Conservation (phyloP, 2,888 invertebrate genomes). For the Campoplex capitator region DNA sequence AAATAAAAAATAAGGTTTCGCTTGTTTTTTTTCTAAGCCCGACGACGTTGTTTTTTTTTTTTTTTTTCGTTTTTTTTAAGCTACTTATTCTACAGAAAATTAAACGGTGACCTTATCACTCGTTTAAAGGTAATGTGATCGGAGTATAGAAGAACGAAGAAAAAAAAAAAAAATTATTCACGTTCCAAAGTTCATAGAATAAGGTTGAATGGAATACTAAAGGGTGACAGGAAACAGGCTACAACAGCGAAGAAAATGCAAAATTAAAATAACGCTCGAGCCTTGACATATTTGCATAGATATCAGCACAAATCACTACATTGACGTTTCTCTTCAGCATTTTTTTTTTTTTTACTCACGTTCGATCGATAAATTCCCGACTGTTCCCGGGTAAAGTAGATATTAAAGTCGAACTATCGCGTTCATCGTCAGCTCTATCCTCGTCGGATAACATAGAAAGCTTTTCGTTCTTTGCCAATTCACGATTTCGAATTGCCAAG, state of each 20-base stretch:
- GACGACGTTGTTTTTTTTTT: background rate
- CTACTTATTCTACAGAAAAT: background rate
- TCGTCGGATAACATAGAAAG: background rate
- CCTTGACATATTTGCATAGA: background rate
- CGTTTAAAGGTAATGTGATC: background rate
- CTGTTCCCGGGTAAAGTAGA: slow-evolving; percentile 1
- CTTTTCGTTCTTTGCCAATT: background rate
- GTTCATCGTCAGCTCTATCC: background rate
- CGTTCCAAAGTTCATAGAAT: background rate
- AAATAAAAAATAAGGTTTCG: slow-evolving; percentile 11
- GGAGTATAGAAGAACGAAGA: background rate
- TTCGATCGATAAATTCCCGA: slow-evolving; percentile 4
- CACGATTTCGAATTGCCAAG: background rate
- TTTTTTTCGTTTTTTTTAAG: background rate
- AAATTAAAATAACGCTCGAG: background rate
- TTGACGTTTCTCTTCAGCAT: background rate
- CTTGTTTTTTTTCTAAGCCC: background rate
- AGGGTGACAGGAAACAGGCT: background rate
- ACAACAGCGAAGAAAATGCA: background rate
- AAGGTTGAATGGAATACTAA: background rate
- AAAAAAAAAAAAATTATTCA: background rate
- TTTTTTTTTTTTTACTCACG: background rate
- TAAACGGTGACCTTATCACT: background rate
- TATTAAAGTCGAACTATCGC: background rate
- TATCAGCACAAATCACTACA: background rate